Conservation (phyloP, 2,113 vertebrate species). For the Coryphaenoides rupestris region DNA sequence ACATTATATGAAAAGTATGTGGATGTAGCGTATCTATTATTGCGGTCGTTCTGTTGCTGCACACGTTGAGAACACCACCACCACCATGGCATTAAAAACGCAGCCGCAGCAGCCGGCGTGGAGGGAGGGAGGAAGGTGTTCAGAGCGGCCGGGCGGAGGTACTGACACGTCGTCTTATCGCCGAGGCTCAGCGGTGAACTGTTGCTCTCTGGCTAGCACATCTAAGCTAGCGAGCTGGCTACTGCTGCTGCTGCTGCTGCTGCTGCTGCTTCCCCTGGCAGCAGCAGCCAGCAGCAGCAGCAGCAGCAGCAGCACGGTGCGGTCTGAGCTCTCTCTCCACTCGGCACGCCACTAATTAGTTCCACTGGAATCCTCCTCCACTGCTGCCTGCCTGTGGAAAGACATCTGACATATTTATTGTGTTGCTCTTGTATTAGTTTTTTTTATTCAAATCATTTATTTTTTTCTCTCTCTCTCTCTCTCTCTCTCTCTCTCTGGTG, state of each 20-base stretch:
- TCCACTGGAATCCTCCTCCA: constrained; percentile 46
- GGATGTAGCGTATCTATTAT: no score
- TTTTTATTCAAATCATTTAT: no score
- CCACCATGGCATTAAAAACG: no score
- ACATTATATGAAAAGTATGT: no score
- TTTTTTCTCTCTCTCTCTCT: neutral
- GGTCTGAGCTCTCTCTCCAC: constrained; percentile 32
- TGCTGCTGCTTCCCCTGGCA: constrained; percentile 34
- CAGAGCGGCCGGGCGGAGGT: neutral
- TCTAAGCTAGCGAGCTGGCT: no score
- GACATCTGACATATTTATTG: constrained; percentile 45
- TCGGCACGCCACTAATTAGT: constrained; percentile 47
- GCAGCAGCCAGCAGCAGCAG: constrained; percentile 30
- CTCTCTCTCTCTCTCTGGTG: no score
- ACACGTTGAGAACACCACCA: no score
- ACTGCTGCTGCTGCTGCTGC: no score
- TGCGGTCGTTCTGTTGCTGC: no score
- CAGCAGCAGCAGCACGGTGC: no score
- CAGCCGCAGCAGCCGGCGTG: no score
- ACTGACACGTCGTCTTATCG: constrained; percentile 9
- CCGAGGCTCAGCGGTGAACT: constrained; percentile 25
- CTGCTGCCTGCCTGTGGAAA: constrained; percentile 40
- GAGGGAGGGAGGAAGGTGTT: neutral
- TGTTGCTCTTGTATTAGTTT: constrained; percentile 13
- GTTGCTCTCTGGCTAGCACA: constrained; percentile 10